A percentile compares a stretch with the other conserved stretches of the same genome.
Evolutionary conservation across 2,888 invertebrate species (phyloP).

Genomic region (Pilophorus perplexus): DNA sequence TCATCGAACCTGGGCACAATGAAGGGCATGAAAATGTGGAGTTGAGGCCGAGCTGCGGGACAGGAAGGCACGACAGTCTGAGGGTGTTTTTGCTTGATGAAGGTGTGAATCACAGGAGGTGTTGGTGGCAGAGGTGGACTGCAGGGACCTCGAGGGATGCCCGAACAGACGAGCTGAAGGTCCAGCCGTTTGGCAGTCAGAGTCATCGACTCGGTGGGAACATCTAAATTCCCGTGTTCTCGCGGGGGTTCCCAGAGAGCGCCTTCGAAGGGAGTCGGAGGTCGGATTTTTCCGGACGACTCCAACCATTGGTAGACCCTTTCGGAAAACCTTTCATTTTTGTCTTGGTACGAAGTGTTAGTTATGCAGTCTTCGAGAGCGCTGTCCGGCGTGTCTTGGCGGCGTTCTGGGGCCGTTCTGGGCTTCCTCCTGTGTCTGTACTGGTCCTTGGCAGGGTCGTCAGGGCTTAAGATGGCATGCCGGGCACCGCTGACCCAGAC

Average conservation of each 20-base stretch:
- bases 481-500: conserved; percentile 71
- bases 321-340: conserved; percentile 56
- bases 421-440: neutral
- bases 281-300: conserved; percentile 25
- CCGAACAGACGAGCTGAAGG: conserved; percentile 21
- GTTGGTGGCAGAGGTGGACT: conserved; percentile 11
- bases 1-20: conserved; percentile 19
- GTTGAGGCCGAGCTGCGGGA: conserved; percentile 54
- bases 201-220: neutral
- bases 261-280: conserved; percentile 41
- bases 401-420: neutral
- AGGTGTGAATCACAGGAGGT: conserved; percentile 8
- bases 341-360: neutral
- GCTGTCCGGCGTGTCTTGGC: neutral
- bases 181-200: conserved; percentile 30
- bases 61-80: neutral
- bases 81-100: neutral
- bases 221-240: conserved; percentile 3
- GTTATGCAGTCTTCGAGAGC: conserved; percentile 18
- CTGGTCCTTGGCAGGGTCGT: conserved; percentile 56
- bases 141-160: neutral
- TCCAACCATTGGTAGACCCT: conserved; percentile 78
- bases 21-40: conserved; percentile 74
- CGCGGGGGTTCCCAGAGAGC: conserved; percentile 38
- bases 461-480: conserved; percentile 65